Evolutionary conservation across 2,113 vertebrate species (phyloP), one percentile per base, ranked within the genome.

Genomic region (Oreochromis niloticus): DNA sequence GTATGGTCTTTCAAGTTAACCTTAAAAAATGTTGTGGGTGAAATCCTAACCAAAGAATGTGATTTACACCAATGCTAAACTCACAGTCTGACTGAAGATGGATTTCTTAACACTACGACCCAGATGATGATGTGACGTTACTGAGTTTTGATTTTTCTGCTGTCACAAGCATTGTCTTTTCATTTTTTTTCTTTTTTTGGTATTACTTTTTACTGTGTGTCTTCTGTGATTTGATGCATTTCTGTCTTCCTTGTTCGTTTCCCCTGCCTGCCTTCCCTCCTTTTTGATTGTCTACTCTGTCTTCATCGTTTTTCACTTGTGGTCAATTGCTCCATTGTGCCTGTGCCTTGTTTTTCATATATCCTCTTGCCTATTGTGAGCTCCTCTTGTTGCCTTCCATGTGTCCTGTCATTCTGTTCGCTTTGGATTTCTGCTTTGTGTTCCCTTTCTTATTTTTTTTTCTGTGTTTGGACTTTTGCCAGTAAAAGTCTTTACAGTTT

Each of bases 31-130:
- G 0, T 2, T 68, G 3, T 9, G 11, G 63, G 1, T 71, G 36
- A 41, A 71, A 71, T 41, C 0, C 4, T 41, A 22, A 0, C 4
- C 41, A 27, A 73, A 48, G 30, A 48, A 5, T 19, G 41, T 2
- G 22, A 48, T 75, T 73, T 73, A 4, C 36, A 22, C 1, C 0
- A 71, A 75, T 7, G 68, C 41, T 48, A 0, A 17, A 19, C 17
- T 75, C 22, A 73, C 1, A 48, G 9, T 27, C 68, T 75, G 68
- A 48, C 24, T 75, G 68, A 73, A 73, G 41, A 73, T 30, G 22
- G 22, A 48, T 73, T 43, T 43, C n/a, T 71, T 9, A 43, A 24
- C 0, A 22, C n/a, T 36, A 71, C 7, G 1, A 73, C 12, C 66
- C 22, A 46, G 22, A 73, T 46, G 34, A 66, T 10, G 22, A 43